Evolutionary conservation across 2,113 vertebrate genomes (phyloP).

Genomic region (Anhinga anhinga): DNA sequence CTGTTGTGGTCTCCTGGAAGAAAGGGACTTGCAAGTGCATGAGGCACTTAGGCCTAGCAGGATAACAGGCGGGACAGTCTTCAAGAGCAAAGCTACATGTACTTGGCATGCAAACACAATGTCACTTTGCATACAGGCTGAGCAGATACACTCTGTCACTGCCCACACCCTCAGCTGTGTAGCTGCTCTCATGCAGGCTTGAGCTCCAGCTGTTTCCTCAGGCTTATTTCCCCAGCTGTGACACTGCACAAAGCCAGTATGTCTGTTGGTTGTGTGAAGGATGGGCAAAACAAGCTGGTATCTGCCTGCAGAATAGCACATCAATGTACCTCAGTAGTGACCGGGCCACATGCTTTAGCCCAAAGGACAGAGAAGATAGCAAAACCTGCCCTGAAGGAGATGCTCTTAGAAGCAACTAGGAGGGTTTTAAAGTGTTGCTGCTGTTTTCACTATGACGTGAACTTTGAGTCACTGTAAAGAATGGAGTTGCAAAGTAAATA

Average conservation of each 20-base stretch:
- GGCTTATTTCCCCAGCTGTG: background rate
- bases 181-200: background rate
- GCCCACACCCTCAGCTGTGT: background rate
- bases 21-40: background rate
- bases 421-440: background rate
- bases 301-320: background rate
- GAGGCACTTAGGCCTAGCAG: background rate
- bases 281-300: background rate
- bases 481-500: background rate
- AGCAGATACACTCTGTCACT: background rate
- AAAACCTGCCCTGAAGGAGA: background rate
- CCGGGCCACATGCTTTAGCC: background rate
- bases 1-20: background rate
- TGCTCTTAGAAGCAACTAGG: background rate
- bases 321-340: rapidly evolving
- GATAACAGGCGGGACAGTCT: background rate
- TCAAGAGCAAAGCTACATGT: rapidly evolving
- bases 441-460: background rate
- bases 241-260: background rate
- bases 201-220: background rate
- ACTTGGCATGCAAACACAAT: background rate
- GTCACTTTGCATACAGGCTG: rapidly evolving
- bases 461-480: background rate
- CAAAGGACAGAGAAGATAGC: background rate
- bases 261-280: background rate